Evolutionary conservation across 2,113 vertebrate genomes (phyloP).

Genomic region (Heterocephalus glaber): DNA sequence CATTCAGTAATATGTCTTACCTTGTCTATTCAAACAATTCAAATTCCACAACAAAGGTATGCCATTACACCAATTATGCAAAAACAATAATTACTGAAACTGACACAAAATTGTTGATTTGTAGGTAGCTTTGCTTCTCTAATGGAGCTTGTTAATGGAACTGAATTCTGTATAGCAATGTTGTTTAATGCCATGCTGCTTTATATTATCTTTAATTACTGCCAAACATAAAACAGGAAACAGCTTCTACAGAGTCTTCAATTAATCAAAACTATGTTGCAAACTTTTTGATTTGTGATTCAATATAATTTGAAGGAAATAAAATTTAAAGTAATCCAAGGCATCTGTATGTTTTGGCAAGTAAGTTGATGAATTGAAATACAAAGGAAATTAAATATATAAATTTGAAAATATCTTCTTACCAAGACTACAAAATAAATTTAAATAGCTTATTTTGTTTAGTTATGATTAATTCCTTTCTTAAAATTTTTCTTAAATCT

Average conservation of each 20-base stretch:
- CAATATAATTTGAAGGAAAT: conserved; percentile 66
- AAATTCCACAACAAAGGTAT: neutral
- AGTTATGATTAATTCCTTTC: neutral
- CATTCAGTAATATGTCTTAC: neutral
- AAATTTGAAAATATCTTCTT: conserved; percentile 56
- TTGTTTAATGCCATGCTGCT: conserved; percentile 53
- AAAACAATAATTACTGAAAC: conserved; percentile 66
- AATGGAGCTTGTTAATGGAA: conserved; percentile 73
- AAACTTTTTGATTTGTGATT: conserved; percentile 77
- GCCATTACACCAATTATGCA: conserved; percentile 29
- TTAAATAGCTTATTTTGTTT: neutral
- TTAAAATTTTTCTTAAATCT: neutral
- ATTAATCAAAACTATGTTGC: conserved; percentile 63
- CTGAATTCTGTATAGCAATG: conserved; percentile 50
- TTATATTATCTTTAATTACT: conserved; percentile 75
- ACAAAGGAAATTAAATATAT: conserved; percentile 65
- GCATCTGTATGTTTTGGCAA: conserved; percentile 57
- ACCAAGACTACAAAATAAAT: conserved; percentile 58
- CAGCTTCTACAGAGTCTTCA: conserved; percentile 53
- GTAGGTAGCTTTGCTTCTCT: conserved; percentile 50
- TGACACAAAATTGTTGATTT: conserved; percentile 75
- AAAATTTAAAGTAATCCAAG: conserved; percentile 49
- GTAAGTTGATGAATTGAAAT: conserved; percentile 43
- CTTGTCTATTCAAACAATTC: neutral
- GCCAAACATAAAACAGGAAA: conserved; percentile 70